Evolutionary conservation across 2,113 vertebrate genomes (phyloP).

Genomic region (Clupea harengus): DNA sequence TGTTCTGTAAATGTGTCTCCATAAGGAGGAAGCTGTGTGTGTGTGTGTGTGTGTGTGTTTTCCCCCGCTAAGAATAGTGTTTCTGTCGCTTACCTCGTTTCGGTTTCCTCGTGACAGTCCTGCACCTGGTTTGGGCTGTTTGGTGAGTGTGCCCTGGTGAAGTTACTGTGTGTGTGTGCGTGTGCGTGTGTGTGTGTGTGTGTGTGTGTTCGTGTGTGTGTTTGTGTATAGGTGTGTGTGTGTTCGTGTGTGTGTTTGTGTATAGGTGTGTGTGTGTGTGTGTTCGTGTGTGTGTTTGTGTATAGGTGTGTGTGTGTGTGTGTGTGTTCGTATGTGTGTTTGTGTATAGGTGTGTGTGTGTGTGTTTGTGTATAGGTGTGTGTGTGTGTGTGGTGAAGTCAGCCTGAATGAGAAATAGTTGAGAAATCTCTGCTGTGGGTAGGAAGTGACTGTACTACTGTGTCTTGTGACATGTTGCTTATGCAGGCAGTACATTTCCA

Average conservation of each 20-base stretch:
- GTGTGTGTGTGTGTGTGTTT: neutral
- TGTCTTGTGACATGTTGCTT: neutral
- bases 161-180: neutral
- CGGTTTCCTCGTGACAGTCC: neutral
- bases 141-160: conserved; percentile 47
- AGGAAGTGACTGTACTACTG: conserved; percentile 4
- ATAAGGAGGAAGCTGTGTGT: neutral
- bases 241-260: no score
- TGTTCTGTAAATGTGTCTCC: neutral
- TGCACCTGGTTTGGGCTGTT: neutral
- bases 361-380: conserved; percentile 31
- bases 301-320: no score
- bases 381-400: no score
- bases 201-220: conserved; percentile 34
- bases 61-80: neutral
- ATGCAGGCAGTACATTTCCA: neutral
- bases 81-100: neutral
- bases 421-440: no score
- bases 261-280: no score
- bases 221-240: conserved; percentile 9
- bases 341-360: neutral
- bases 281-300: no score
- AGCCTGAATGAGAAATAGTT: no score
- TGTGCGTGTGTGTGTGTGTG: conserved; percentile 25
- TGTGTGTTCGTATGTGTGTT: no score